Evolutionary conservation across 1,140 invertebrate genomes (phyloP).

Genomic region (Belonocnema kinseyi): DNA sequence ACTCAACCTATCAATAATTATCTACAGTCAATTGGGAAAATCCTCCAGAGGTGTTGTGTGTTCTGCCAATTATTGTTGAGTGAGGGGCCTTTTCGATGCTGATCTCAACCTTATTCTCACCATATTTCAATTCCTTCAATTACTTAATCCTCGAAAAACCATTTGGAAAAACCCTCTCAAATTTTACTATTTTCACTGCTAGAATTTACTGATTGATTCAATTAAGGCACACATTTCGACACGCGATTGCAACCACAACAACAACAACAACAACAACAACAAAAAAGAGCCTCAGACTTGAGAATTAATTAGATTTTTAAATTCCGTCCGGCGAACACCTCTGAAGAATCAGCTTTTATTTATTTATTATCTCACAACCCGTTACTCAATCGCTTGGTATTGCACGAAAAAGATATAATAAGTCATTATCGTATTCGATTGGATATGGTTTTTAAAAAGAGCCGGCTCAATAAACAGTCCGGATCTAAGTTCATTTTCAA

Average conservation of each 20-base stretch:
- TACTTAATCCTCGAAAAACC: neutral
- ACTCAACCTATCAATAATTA: neutral
- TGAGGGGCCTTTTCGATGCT: too few species aligned
- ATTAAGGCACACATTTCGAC: constrained; percentile 21
- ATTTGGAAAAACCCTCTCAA: neutral
- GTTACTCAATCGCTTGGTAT: constrained; percentile 16
- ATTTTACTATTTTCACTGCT: neutral
- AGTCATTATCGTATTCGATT: too few species aligned
- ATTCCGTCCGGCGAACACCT: neutral
- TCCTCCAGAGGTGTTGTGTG: constrained; percentile 10
- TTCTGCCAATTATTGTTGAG: too few species aligned
- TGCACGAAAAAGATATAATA: neutral
- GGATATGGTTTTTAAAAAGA: constrained; percentile 11
- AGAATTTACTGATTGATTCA: neutral
- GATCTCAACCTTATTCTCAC: too few species aligned
- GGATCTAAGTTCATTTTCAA: neutral
- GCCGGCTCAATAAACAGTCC: neutral
- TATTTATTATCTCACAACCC: constrained; percentile 20
- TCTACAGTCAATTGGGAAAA: constrained; percentile 14
- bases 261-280: neutral
- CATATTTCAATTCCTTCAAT: neutral
- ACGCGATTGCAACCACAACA: neutral
- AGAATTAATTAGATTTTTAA: neutral
- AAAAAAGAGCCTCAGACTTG: neutral
- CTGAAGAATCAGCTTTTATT: constrained; percentile 6